Evolutionary conservation across 2,888 invertebrate genomes (phyloP).

Genomic region (Hecatera dysodea): DNA sequence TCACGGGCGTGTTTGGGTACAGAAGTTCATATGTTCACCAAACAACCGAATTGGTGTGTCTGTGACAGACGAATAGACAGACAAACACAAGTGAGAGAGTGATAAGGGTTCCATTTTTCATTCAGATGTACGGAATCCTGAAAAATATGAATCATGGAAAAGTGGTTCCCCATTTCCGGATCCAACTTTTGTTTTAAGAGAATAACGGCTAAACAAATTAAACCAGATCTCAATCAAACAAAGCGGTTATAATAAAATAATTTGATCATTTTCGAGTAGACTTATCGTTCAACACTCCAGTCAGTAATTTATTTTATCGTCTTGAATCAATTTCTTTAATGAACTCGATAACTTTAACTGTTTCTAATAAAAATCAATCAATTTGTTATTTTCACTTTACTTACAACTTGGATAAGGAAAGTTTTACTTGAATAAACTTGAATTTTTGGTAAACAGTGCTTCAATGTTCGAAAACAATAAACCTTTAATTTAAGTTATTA

Average conservation of each 20-base stretch:
- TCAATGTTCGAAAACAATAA: constrained; percentile 19
- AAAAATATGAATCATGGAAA: neutral
- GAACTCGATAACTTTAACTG: constrained; percentile 55
- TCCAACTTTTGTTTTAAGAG: neutral
- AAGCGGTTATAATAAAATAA: constrained; percentile 34
- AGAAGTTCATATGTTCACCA: too few species aligned
- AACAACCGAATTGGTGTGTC: too few species aligned
- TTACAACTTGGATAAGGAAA: constrained; percentile 38
- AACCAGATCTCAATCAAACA: constrained; percentile 20
- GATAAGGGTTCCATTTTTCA: too few species aligned
- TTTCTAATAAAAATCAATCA: constrained; percentile 57
- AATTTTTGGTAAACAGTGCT: constrained; percentile 31
- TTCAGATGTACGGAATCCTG: too few species aligned
- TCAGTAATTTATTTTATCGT: constrained; percentile 46
- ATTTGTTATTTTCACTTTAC: constrained; percentile 26
- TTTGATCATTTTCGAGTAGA: constrained; percentile 44
- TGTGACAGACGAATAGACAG: too few species aligned
- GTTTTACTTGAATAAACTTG: constrained; percentile 30
- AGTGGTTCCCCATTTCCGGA: neutral
- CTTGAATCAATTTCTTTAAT: constrained; percentile 49
- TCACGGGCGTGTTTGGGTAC: too few species aligned
- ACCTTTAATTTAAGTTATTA: neutral
- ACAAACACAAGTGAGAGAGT: too few species aligned
- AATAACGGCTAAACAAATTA: constrained; percentile 1
- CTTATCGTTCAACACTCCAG: constrained; percentile 41